Percentiles rank a stretch among this genome's conserved stretches.
Evolutionary conservation across 2,113 vertebrate species (phyloP).

Genomic region (Amphiprion percula): DNA sequence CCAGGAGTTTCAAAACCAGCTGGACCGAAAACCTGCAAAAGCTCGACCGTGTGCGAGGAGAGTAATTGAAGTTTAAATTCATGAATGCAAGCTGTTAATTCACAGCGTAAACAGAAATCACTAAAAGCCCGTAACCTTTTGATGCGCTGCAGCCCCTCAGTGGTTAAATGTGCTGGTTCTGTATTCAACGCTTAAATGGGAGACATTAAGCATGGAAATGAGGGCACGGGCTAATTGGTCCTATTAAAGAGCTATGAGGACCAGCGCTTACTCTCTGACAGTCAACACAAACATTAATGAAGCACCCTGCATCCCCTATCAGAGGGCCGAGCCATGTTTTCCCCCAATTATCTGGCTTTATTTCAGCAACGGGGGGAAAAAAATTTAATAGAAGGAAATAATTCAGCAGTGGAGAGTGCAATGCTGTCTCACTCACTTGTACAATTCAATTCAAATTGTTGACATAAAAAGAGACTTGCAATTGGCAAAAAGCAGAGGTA

Average conservation of each 20-base stretch:
- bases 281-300: conserved; percentile 79
- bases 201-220: conserved; percentile 73
- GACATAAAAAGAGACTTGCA: conserved; percentile 40
- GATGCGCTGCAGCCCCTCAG: conserved; percentile 39
- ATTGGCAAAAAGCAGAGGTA: conserved; percentile 47
- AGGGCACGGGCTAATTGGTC: conserved; percentile 74
- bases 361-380: conserved; percentile 39
- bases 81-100: conserved; percentile 31
- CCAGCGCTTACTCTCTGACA: conserved; percentile 63
- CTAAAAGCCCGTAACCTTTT: conserved; percentile 45
- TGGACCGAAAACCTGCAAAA: neutral
- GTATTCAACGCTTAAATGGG: conserved; percentile 56
- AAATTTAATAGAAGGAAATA: conserved; percentile 45
- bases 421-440: conserved; percentile 31
- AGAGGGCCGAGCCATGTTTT: conserved; percentile 63
- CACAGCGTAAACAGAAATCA: conserved; percentile 40
- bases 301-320: conserved; percentile 57
- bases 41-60: neutral
- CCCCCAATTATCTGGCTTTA: conserved; percentile 75
- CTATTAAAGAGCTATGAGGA: conserved; percentile 73
- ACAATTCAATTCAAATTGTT: conserved; percentile 42
- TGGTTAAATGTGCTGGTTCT: conserved; percentile 46
- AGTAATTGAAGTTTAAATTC: neutral
- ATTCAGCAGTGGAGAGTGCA: conserved; percentile 1
- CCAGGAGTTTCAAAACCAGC: neutral